Percentiles rank a stretch among this genome's conserved stretches.
Conservation (phyloP, 1,140 invertebrate genomes). For the Batillaria attramentaria region DNA sequence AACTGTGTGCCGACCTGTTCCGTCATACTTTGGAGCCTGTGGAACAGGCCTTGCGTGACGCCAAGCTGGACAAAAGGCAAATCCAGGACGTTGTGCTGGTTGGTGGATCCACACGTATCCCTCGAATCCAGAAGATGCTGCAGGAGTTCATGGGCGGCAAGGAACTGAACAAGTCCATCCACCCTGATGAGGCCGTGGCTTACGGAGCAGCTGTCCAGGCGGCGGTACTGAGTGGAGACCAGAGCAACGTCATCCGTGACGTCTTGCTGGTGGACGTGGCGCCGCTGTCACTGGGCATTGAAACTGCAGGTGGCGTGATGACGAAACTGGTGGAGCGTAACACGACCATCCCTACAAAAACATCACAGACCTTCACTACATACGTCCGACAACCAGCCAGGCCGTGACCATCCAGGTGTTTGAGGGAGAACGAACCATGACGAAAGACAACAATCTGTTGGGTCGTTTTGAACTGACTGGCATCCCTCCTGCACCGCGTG, state of each 20-base stretch:
- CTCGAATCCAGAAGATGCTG: conserved; percentile 95
- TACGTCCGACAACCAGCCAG: conserved; percentile 79
- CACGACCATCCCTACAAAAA: conserved; percentile 66
- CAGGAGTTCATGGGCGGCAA: conserved; percentile 95
- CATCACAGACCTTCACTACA: conserved; percentile 67
- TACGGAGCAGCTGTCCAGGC: conserved; percentile 79
- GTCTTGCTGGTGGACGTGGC: conserved; percentile 62
- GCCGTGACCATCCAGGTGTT: conserved; percentile 82
- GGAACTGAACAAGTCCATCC: conserved; percentile 87
- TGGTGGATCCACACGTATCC: conserved; percentile 97
- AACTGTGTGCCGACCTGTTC: conserved; percentile 91
- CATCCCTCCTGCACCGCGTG: conserved; percentile 92
- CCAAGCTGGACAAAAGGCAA: conserved; percentile 93
- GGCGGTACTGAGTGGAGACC: conserved; percentile 67
- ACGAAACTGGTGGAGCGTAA: conserved; percentile 64
- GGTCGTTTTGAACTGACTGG: conserved; percentile 81
- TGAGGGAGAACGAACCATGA: conserved; percentile 93
- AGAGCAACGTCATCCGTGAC: conserved; percentile 57
- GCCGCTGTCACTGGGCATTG: conserved; percentile 70
- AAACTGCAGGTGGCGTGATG: conserved; percentile 79
- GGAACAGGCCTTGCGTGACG: conserved; percentile 93
- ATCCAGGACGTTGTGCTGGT: conserved; percentile 98
- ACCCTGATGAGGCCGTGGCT: conserved; percentile 90
- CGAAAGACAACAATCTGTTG: conserved; percentile 78
- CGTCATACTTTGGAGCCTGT: conserved; percentile 92